phyloP scores from a whole-genome alignment of 2,888 invertebrate species.

The Agrotis ipsilon region DNA sequence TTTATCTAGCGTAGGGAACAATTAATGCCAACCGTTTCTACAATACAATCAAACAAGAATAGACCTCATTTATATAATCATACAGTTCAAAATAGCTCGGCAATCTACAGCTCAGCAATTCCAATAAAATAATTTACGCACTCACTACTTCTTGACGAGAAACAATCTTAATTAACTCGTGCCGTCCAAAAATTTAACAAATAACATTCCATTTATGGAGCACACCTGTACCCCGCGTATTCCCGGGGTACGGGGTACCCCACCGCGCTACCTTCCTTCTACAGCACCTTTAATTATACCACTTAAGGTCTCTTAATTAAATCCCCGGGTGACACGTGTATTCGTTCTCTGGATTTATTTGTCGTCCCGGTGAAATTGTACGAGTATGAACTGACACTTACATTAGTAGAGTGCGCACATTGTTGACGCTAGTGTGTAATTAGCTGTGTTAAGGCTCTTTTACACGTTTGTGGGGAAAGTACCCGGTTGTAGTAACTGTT shows the following conservation, averaged over 20 bases:
- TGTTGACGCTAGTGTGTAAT: constrained; percentile 32
- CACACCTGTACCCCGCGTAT: constrained; percentile 31
- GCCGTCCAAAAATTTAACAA: constrained; percentile 29
- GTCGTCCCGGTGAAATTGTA: constrained; percentile 56
- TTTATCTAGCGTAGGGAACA: constrained; percentile 24
- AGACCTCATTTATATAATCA: accelerated
- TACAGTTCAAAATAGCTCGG: background rate
- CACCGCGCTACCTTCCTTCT: constrained; percentile 55
- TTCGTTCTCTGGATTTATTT: constrained; percentile 68
- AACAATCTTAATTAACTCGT: constrained; percentile 51
- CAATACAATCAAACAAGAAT: background rate
- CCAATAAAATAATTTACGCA: constrained; percentile 30
- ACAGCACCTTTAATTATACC: constrained; percentile 75
- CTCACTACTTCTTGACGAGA: constrained; percentile 20
- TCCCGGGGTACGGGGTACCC: constrained; percentile 8
- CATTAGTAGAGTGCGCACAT: constrained; percentile 28
- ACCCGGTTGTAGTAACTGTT: background rate
- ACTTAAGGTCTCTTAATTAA: constrained; percentile 80
- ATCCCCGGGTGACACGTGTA: constrained; percentile 70
- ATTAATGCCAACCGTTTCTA: constrained; percentile 14
- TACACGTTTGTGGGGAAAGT: background rate
- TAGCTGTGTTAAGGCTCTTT: constrained; percentile 24
- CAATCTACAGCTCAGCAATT: background rate
- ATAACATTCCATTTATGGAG: constrained; percentile 33
- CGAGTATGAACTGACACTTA: constrained; percentile 41